Evolutionary conservation across 1,140 invertebrate species (phyloP), one percentile per base, ranked within the genome.

Genomic region (Sycobia sp.): DNA sequence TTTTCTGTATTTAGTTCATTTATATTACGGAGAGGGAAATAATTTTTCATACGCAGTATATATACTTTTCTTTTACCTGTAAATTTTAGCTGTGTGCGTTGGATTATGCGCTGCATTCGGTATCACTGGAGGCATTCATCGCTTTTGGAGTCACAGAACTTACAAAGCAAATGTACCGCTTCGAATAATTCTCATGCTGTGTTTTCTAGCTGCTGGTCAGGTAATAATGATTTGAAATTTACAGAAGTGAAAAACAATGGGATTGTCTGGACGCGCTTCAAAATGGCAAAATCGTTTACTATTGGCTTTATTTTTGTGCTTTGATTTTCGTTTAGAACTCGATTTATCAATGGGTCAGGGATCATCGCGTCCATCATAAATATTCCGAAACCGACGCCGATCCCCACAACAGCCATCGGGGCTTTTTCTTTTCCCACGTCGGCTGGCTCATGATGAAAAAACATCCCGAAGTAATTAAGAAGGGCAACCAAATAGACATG

Each of bases 311-410:
- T n/a, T n/a, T n/a, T n/a, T n/a, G n/a, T n/a, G n/a, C n/a, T n/a
- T n/a, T n/a, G n/a, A n/a, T n/a, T n/a, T n/a, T 4, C 34, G 29
- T 69, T 39, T 57, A 80, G 88, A 89, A 90, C 67, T 84, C 82
- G 0, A 76, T 90, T 9, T 87, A 81, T 59, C 82, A 88, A 50
- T 90, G 89, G 89, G 87, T 89, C 1, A 79, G 88, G 23, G 93
- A 96, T 78, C 94, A 96, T 79, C 83, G 93, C 9, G 88, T 94
- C 1, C 94, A 97, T 75, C 94, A 97, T 76, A 95, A 95, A 75
- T 94, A 87, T 79, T 90, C 89, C 0, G 94, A 97, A 72, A 95
- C 93, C 0, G 87, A 93, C 71, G 94, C 93, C 0, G 94, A 97
- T 80, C 94, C 94, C 0, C 93, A 96, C 73, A 92, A 96, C 73